A percentile compares a stretch with the other conserved stretches of the same genome.
phyloP scores from a whole-genome alignment of 1,140 invertebrate species.

The Pseudomyrmex dendroicus region DNA sequence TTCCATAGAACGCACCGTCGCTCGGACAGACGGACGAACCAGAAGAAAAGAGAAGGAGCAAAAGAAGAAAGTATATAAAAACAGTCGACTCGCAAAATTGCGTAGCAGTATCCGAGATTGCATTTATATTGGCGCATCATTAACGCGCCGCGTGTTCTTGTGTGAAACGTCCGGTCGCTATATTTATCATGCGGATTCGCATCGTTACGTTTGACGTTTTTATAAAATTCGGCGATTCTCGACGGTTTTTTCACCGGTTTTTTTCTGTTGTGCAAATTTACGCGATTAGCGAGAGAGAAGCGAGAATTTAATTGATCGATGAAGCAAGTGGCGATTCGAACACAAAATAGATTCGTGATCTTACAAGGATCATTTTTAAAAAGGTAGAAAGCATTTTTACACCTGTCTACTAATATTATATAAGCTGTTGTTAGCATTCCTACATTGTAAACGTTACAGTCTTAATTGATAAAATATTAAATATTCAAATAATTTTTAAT shows the following conservation, averaged over 20 bases:
- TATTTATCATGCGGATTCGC: constrained; percentile 46
- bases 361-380: constrained; percentile 21
- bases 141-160: constrained; percentile 8
- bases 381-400: constrained; percentile 1
- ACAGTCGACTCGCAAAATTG: constrained; percentile 40
- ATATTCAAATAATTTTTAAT: no score
- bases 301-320: background rate
- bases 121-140: constrained; percentile 49
- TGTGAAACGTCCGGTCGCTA: constrained; percentile 32
- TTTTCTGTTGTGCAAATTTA: background rate
- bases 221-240: constrained; percentile 7
- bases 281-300: constrained; percentile 3
- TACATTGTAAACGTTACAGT: no score
- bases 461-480: no score
- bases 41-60: background rate
- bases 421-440: no score
- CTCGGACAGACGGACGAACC: background rate
- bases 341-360: background rate
- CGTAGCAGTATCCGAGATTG: constrained; percentile 30
- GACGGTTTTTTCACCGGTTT: constrained; percentile 6
- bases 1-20: constrained; percentile 43
- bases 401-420: no score
- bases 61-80: constrained; percentile 39
- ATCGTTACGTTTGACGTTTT: constrained; percentile 40
- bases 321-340: background rate